Evolutionary conservation across 2,113 vertebrate species (phyloP), one percentile per base, ranked within the genome.

Genomic region (Clupea harengus): DNA sequence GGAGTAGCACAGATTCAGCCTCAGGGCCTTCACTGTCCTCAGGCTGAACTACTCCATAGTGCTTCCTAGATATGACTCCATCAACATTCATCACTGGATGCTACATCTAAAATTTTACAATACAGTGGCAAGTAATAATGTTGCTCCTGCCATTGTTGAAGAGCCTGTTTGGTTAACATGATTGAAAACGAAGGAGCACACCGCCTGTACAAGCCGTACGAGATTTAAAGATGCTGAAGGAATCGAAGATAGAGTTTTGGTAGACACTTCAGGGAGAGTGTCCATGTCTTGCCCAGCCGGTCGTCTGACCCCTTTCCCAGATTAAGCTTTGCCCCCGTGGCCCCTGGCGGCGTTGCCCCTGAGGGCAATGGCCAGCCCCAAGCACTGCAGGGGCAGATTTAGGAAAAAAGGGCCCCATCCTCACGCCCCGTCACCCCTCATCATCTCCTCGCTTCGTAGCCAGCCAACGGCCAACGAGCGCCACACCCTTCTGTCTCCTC

Each of bases 271-370:
- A 46, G 49, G 28, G 54, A 13, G 7, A 39, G 64, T 18, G 10
- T 72, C 32, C 25, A 45, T n/a, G 64, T 45, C 45, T 75, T 85
- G 11, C 52, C 64, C 15, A 32, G 4, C 81, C 78, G 25, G 25
- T 45, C 80, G 44, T 86, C 49, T 91, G 89, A 89, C 88, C 85
- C 87, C 85, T 81, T 91, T 91, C 86, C 85, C 88, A 89, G 78
- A 25, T 81, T 52, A 22, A 81, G 83, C 46, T 45, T n/a, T 20
- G 67, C 46, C 46, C 8, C 8, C 49, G 80, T 47, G 82, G 52
- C 83, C 25, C 22, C 3, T 67, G 78, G 72, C 46, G 28, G 81
- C 81, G 67, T 82, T 17, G 78, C 28, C 49, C 47, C 72, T 6
- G 45, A 39, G 46, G 39, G 81, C 32, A 17, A n/a, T 17, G 17